Base-by-base conservation (phyloP, 35 echinoderm and acorn worm genomes). In the Apostichopus californicus region DNA sequence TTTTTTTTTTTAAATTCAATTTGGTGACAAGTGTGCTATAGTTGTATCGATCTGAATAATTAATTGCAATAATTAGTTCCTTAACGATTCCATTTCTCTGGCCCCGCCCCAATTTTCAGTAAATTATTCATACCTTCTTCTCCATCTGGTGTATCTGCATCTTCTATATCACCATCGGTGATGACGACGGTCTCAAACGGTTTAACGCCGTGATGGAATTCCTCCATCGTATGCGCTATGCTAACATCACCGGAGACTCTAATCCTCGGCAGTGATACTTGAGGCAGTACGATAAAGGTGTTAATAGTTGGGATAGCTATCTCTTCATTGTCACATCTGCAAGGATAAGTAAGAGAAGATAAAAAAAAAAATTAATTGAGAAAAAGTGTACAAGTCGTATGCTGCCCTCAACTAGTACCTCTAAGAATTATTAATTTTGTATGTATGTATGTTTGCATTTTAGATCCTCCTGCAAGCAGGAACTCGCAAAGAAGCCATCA, bases 321-420 rank as follows among this genome's bases (percentile, higher is more conserved):
- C 24, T 93, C 91, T 18, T 91, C 66, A 11, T 93, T 93, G 25
- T 98, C 91, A 82, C 97, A 99, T 56, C 97, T 99, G 78, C 8
- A 65, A 87, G 57, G 93, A 25, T 3, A 28, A 28, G 26, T 28
- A 82, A 60, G 21, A n/a, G n/a, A 7, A 18, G 71, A 75, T 5
- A 75, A 6, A 75, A 1, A 1, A 78, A 46, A 46, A 78, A 9
- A 46, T 22, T 1, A 24, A 28, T 28, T 22, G 2, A 78, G 8
- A 46, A 11, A 46, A 46, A 46, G 34, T 46, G 34, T 46, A 46
- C 34, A 46, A 46, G 34, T 46, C 3, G 77, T 78, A 3, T 78
- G 77, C 8, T 24, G 77, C 17, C 77, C 15, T 78, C 7, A 17
- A 60, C 26, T 28, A 1, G 26, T 46, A 46, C 34, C 34, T 46